Base-by-base conservation (phyloP, 2,113 vertebrate genomes). In the Bubalus kerabau region DNA sequence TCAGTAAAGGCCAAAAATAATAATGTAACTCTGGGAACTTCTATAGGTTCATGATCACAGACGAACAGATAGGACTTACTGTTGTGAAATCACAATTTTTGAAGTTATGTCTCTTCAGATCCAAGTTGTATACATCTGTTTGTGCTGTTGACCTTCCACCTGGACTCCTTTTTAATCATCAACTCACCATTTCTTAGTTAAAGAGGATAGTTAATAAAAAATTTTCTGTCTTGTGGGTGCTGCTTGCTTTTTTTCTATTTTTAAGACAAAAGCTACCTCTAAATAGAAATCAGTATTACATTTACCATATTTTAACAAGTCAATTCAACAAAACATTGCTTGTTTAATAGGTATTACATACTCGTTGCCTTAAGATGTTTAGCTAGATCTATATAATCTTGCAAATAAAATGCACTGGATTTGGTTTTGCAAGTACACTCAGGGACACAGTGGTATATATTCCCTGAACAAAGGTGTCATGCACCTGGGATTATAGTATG, bases 1-100 rank as follows among this genome's bases (percentile, higher is more conserved):
- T 96, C 96, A 87, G 71, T 62, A 96, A 92, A 95, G 87, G 48
- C n/a, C 17, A 94, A 96, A 96, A 95, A 84, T 95, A 86, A 89
- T 91, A 87, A 93, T 83, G 7, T 87, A 52, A 93, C 89, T 83
- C 3, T 67, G 50, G 52, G 23, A 92, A 78, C 14, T 90, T 90
- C 30, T 95, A 0, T 89, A 54, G 16, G 17, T 28, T 86, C 67
- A 15, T 57, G 52, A 59, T 76, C 26, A 82, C 74, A 81, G 91
- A 43, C 24, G 50, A 57, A 57, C 87, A 46, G 46, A 71, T 1
- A 94, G 46, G 50, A 59, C 6, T 71, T n/a, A 76, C 3, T 36
- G 74, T 83, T 82, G 48, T 88, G 50, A 93, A 97, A 80, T 94
- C 48, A 87, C 19, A 62, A 26, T 32, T 40, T 57, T n/a, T 95